phyloP scores from a whole-genome alignment of 2,113 vertebrate genomes.

The Noctilio leporinus region DNA sequence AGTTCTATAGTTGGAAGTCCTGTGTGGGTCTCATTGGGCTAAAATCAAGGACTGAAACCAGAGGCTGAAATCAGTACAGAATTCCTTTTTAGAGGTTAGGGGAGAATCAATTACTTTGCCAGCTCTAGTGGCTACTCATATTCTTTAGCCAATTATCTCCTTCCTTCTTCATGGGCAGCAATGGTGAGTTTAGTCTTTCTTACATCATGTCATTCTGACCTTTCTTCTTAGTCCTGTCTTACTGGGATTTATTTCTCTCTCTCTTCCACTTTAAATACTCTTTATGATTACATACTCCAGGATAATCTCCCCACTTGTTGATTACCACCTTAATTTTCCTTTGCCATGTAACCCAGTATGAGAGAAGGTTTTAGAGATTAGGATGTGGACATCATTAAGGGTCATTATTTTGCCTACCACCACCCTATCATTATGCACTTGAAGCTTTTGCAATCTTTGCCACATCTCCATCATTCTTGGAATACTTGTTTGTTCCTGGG shows the following conservation, averaged over 20 bases:
- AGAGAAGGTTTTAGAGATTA: not conserved
- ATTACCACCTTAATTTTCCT: not conserved
- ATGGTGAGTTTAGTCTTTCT: not conserved
- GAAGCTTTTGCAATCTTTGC: not conserved
- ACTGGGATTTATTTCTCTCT: not conserved
- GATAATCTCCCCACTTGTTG: not conserved
- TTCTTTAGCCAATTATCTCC: not conserved
- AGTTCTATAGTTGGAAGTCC: not conserved
- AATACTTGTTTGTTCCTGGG: not conserved
- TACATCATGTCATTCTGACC: not conserved
- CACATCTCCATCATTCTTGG: not conserved
- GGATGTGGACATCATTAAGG: not conserved
- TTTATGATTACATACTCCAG: not conserved
- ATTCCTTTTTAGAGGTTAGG: not conserved
- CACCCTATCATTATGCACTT: not conserved
- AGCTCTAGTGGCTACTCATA: not conserved
- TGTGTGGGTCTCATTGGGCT: not conserved
- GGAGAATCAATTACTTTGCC: not conserved
- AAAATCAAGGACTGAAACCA: not conserved
- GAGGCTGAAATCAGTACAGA: not conserved
- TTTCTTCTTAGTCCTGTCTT: not conserved
- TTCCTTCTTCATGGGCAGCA: not conserved
- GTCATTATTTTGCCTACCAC: not conserved
- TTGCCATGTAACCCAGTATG: not conserved
- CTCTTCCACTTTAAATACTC: not conserved